phyloP scores from a whole-genome alignment of 1,140 invertebrate genomes.

The Fopius arisanus region DNA sequence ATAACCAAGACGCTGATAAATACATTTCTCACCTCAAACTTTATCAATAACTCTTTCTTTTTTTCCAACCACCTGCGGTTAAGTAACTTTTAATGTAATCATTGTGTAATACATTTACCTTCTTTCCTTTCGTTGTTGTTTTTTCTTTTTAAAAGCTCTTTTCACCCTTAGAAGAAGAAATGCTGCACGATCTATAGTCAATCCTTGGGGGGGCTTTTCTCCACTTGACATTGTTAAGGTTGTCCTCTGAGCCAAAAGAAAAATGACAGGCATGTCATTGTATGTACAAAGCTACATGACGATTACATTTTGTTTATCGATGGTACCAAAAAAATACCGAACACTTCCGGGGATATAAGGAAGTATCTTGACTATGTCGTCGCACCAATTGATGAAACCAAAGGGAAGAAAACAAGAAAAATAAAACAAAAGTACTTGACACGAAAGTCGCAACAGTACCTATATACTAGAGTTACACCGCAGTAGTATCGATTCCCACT shows the following conservation, averaged over 20 bases:
- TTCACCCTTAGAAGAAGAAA: constrained; percentile 87
- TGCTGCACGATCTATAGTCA: constrained; percentile 86
- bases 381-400: background rate
- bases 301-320: background rate
- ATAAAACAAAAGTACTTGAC: constrained; percentile 3
- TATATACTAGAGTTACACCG: background rate
- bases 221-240: constrained; percentile 54
- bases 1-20: background rate
- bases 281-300: background rate
- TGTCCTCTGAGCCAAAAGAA: background rate
- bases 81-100: background rate
- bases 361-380: background rate
- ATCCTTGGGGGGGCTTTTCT: constrained; percentile 60
- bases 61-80: background rate
- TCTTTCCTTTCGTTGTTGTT: constrained; percentile 83
- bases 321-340: background rate
- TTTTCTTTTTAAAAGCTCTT: constrained; percentile 89
- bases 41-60: constrained; percentile 7
- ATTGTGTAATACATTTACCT: constrained; percentile 64
- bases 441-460: constrained; percentile 1
- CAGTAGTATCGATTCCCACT: background rate
- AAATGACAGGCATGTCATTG: background rate
- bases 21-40: background rate
- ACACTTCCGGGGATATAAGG: background rate
- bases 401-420: background rate